Evolutionary conservation across 2,888 invertebrate species (phyloP).

Genomic region (Ceratothoa steindachneri): DNA sequence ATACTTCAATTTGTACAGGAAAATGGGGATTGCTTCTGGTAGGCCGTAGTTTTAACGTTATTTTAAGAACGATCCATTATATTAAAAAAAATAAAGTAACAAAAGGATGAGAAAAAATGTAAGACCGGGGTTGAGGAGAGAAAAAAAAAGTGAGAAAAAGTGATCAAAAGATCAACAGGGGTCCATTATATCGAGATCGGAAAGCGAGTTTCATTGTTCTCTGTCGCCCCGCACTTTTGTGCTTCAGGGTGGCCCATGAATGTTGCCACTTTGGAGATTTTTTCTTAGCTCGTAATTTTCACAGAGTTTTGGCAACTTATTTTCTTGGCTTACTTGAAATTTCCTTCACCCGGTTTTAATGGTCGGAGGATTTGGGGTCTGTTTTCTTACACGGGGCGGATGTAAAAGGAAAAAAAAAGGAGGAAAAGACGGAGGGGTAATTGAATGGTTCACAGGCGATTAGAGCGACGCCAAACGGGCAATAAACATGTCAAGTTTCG

Average conservation of each 20-base stretch:
- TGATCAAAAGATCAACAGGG: constrained; percentile 2
- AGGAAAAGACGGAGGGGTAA: background rate
- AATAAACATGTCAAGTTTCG: constrained; percentile 8
- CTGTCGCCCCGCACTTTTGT: background rate
- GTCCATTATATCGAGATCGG: background rate
- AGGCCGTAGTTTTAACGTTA: no score
- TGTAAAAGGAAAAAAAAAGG: background rate
- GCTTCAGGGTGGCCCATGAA: background rate
- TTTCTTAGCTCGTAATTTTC: background rate
- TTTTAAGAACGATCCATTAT: no score
- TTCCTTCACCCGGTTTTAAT: background rate
- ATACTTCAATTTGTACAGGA: no score
- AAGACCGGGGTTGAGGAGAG: background rate
- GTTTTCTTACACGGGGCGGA: background rate
- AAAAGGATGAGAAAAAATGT: background rate
- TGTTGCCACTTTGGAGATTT: background rate
- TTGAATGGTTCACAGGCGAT: constrained; percentile 8
- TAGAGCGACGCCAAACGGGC: constrained; percentile 1
- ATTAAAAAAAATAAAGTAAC: background rate
- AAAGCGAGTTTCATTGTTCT: background rate
- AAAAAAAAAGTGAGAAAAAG: background rate
- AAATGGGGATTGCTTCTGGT: no score
- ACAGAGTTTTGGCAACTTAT: background rate
- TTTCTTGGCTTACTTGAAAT: background rate
- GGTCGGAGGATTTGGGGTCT: background rate